These are phyloP conservation scores for Drosophila ambigua DNA, from an alignment of 1,140 invertebrate genomes.

Conservation along the genomic window DNA sequence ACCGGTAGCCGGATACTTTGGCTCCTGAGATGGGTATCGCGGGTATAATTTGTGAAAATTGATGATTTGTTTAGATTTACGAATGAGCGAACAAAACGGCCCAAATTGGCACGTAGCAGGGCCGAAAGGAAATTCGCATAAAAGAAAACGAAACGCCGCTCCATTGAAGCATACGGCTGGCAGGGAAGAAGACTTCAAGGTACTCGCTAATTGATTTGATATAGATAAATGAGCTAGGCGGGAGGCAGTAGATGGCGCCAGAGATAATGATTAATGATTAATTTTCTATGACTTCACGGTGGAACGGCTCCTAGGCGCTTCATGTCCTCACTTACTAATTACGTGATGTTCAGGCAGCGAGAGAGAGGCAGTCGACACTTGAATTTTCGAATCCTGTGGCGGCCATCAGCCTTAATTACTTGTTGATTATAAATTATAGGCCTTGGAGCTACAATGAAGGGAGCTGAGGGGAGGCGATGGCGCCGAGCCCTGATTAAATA, in stretches of 20 bases:
- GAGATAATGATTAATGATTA: conserved; percentile 73
- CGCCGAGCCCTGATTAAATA: conserved; percentile 48
- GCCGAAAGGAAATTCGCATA: conserved; percentile 41
- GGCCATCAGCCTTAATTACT: conserved; percentile 62
- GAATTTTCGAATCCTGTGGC: conserved; percentile 28
- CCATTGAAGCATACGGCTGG: too few species aligned
- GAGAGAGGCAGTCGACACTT: conserved; percentile 18
- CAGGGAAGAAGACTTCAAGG: conserved; percentile 55
- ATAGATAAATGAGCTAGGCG: conserved; percentile 74
- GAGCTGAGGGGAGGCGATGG: background rate
- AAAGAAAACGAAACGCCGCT: conserved; percentile 16
- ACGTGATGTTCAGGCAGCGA: conserved; percentile 7
- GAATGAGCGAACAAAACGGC: conserved; percentile 78
- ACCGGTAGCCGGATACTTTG: background rate
- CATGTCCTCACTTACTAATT: conserved; percentile 37
- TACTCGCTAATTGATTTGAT: conserved; percentile 78
- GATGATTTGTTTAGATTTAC: conserved; percentile 83
- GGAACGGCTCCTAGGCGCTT: conserved; percentile 4
- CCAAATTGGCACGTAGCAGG: conserved; percentile 78
- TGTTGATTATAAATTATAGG: conserved; percentile 69
- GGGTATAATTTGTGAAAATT: conserved; percentile 80
- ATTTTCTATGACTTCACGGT: background rate
- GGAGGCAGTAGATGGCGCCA: conserved; percentile 47
- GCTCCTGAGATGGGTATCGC: conserved; percentile 35
- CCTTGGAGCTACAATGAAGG: conserved; percentile 3